phyloP scores from a whole-genome alignment of 1,140 invertebrate genomes.

The Orchestia grillus region DNA sequence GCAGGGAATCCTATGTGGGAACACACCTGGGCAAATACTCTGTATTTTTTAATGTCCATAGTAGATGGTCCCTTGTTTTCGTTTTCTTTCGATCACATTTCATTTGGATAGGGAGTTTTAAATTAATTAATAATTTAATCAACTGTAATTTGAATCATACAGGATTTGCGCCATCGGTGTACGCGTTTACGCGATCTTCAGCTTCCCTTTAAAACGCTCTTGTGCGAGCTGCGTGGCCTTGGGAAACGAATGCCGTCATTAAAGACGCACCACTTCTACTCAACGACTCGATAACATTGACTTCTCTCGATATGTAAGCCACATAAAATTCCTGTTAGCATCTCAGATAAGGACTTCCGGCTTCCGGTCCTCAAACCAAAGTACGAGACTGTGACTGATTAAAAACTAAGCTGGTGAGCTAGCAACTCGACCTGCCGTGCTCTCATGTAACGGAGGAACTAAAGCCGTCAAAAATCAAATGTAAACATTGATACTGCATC shows the following conservation, averaged over 20 bases:
- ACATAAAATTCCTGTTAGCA: not conserved
- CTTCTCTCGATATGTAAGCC: not conserved
- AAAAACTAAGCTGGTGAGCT: too few species aligned
- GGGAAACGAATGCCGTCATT: not conserved
- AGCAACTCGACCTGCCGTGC: too few species aligned
- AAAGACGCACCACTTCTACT: not conserved
- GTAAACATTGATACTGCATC: too few species aligned
- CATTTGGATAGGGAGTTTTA: too few species aligned
- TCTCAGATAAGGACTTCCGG: not conserved
- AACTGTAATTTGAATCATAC: not conserved
- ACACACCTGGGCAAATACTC: too few species aligned
- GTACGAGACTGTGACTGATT: not conserved
- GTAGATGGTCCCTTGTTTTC: too few species aligned
- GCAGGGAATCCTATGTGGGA: too few species aligned
- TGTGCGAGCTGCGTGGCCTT: not conserved
- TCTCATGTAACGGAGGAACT: too few species aligned
- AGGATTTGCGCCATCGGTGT: not conserved
- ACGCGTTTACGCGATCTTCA: not conserved
- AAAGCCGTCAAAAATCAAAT: too few species aligned
- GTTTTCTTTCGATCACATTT: too few species aligned
- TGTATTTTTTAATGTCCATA: too few species aligned
- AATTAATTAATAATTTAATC: too few species aligned
- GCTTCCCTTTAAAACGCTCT: not conserved
- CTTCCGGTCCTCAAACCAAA: not conserved
- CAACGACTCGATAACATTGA: not conserved